Evolutionary conservation across 2,888 invertebrate species (phyloP).

Genomic region (Buathra laborator): DNA sequence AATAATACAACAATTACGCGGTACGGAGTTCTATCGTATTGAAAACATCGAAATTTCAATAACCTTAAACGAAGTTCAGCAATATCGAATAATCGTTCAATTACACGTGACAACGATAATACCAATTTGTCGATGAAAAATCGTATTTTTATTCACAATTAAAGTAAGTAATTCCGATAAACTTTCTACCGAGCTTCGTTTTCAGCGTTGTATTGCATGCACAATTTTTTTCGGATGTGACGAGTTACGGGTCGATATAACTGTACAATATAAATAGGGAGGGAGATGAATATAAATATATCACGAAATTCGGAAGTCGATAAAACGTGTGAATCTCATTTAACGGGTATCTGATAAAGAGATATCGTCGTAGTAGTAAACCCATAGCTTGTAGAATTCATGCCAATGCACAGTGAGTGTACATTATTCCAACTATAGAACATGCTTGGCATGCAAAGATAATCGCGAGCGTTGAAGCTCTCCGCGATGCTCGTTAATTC

Average conservation of each 20-base stretch:
- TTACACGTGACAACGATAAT: not conserved
- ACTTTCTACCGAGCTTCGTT: slow-evolving; percentile 5
- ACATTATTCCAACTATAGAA: not conserved
- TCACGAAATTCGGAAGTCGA: slow-evolving; percentile 56
- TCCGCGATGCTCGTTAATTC: slow-evolving; percentile 21
- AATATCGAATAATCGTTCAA: not conserved
- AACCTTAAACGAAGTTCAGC: slow-evolving; percentile 6
- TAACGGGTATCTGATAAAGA: slow-evolving; percentile 82
- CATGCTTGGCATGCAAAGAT: slow-evolving; percentile 57
- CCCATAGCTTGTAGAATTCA: slow-evolving; percentile 54
- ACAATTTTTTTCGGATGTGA: not conserved
- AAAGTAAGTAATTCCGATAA: not conserved
- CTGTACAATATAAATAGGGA: slow-evolving; percentile 2
- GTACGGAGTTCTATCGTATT: not conserved
- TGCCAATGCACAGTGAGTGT: slow-evolving; percentile 40
- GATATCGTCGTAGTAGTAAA: slow-evolving; percentile 52
- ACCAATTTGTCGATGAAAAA: slow-evolving; percentile 3
- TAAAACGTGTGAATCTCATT: slow-evolving; percentile 23
- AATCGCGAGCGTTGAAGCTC: slow-evolving; percentile 2
- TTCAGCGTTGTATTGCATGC: slow-evolving; percentile 35
- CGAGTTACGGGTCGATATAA: not conserved
- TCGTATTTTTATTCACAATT: slow-evolving; percentile 64
- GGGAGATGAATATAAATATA: not conserved
- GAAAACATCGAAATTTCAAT: slow-evolving; percentile 49
- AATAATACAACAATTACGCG: slow-evolving; percentile 41